Base-by-base conservation (phyloP, 2,113 vertebrate genomes). In the Callipepla squamata region DNA sequence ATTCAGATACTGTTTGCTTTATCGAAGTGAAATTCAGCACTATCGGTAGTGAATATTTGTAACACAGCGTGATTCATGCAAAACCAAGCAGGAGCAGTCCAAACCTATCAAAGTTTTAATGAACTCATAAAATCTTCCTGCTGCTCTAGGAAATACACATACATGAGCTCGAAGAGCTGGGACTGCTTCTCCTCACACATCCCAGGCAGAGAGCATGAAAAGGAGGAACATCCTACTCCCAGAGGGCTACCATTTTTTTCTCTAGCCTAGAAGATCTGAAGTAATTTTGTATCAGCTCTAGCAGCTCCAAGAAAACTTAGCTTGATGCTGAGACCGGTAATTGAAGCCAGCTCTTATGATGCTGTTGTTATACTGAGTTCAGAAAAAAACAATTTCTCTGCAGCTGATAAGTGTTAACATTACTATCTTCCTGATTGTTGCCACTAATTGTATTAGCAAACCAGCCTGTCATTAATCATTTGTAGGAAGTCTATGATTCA, bases 401-500 rank as follows among this genome's bases (percentile, higher is more conserved):
- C 57, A 34, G 74, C 53, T 90, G 72, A 72, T 40, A 88, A 87
- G 75, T 65, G 87, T 80, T 83, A 82, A 85, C 57, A 68, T 68
- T 69, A 45, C 83, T 83, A 32, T 93, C 68, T 91, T 90, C 53
- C 61, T 3, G 1, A 72, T 53, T 15, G 53, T 82, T 94, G 65
- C 58, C 68, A 72, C 76, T 96, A 94, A 95, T 38, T 80, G 40
- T 80, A 53, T 94, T 80, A 87, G 73, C 69, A 72, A 91, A 93
- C 78, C 76, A 95, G 50, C 40, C 18, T 80, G 81, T 94, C 66
- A 20, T 83, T 94, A 80, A 87, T 94, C 73, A 87, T 77, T 92
- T 80, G 61, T 72, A 85, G 76, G 67, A 75, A 94, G 68, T 14
- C 65, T n/a, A 25, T 92, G 93, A 95, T 95, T 95, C 91, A 95